Percentiles rank a stretch among this genome's conserved stretches.
Conservation (phyloP, 2,797 vertebrate genomes). For the Sebastes vulpes region DNA sequence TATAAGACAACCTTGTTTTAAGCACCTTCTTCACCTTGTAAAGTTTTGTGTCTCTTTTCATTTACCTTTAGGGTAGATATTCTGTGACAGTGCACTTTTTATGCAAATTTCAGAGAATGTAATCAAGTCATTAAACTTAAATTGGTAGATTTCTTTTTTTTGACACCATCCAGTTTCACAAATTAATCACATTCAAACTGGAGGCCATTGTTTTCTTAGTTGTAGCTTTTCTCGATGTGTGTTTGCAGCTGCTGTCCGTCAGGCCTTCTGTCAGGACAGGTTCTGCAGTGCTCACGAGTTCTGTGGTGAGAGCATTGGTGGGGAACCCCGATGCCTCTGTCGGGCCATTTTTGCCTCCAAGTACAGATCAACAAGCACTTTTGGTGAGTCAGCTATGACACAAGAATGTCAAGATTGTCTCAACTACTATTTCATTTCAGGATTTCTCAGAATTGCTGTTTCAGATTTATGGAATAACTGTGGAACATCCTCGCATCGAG, state of each 20-base stretch:
- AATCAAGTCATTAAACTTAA: not conserved
- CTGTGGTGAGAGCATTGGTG: conserved; percentile 12
- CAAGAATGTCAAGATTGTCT: not conserved
- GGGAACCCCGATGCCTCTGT: conserved; percentile 37
- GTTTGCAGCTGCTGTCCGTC: not conserved
- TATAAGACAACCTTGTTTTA: not conserved
- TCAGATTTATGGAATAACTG: not conserved
- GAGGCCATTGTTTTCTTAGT: not conserved
- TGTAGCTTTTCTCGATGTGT: not conserved
- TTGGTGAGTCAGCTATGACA: conserved; percentile 25
- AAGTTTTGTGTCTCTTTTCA: not conserved
- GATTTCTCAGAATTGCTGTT: not conserved
- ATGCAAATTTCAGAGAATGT: not conserved
- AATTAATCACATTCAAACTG: not conserved
- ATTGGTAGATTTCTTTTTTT: not conserved
- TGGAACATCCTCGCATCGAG: not conserved
- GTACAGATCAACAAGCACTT: conserved; percentile 15
- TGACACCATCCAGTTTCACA: not conserved
- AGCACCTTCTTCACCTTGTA: no score
- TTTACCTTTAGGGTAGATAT: not conserved
- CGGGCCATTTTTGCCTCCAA: conserved; percentile 40
- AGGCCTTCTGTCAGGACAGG: conserved; percentile 24
- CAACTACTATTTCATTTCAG: not conserved
- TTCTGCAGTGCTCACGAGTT: conserved; percentile 62
- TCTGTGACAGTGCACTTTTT: not conserved